Percentiles rank a stretch among this genome's conserved stretches.
phyloP scores from a whole-genome alignment of 2,888 invertebrate genomes.

The Pollenia amentaria region DNA sequence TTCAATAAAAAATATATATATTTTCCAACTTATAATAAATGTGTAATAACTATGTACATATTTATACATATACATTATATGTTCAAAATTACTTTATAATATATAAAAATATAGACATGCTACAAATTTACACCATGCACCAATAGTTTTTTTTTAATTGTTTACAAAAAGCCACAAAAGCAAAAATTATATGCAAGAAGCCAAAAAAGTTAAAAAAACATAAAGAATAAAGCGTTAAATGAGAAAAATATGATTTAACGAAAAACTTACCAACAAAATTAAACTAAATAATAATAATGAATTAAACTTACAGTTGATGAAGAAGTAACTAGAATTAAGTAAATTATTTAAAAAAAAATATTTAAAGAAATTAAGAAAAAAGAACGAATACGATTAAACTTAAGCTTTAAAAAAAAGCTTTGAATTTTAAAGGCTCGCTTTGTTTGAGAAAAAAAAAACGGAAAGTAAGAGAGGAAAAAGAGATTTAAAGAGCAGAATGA shows the following conservation, averaged over 20 bases:
- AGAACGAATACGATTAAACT: neutral
- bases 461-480: neutral
- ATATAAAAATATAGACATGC: conserved; percentile 53
- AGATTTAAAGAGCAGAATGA: conserved; percentile 12
- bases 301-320: conserved; percentile 53
- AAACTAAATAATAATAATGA: conserved; percentile 48
- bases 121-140: conserved; percentile 67
- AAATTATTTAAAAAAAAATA: conserved; percentile 33
- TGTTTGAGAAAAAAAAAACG: conserved; percentile 16
- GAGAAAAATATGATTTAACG: conserved; percentile 28
- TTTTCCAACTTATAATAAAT: conserved; percentile 75
- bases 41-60: conserved; percentile 59
- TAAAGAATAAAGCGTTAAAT: conserved; percentile 33
- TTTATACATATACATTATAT: too few relatives aligned
- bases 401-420: conserved; percentile 20
- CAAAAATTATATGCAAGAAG: conserved; percentile 25
- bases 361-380: conserved; percentile 26
- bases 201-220: conserved; percentile 2
- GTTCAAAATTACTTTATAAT: conserved; percentile 26
- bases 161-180: conserved; percentile 29
- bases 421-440: conserved; percentile 42
- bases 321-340: conserved; percentile 46
- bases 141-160: neutral
- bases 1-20: conserved; percentile 75
- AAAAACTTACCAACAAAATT: conserved; percentile 65